Percentiles rank a stretch among this genome's conserved stretches.
Evolutionary conservation across 2,888 invertebrate genomes (phyloP).

Genomic region (Aradus depressus): DNA sequence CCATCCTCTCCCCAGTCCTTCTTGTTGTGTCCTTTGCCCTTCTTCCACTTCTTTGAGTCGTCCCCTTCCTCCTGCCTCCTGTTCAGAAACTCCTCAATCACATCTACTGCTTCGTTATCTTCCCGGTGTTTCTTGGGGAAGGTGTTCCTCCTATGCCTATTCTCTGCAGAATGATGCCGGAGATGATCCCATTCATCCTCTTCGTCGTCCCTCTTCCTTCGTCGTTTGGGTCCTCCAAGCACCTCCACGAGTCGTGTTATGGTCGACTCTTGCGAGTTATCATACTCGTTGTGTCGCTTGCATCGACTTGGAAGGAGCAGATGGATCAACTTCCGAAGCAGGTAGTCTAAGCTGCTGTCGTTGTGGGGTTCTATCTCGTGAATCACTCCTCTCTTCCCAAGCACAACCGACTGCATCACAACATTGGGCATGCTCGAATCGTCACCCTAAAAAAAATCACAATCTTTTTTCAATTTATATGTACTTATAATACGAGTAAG

Average conservation of each 20-base stretch:
- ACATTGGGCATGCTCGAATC: neutral
- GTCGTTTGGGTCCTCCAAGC: neutral
- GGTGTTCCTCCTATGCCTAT: too few species aligned
- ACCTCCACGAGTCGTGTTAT: neutral
- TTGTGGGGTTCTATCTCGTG: too few species aligned
- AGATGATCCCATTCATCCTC: neutral
- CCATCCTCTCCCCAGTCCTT: conserved; percentile 1
- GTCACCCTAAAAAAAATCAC: neutral
- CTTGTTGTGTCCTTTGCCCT: neutral
- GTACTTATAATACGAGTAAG: too few species aligned
- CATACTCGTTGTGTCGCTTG: too few species aligned
- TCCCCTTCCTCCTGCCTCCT: neutral
- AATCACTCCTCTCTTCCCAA: neutral
- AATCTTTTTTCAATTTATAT: too few species aligned
- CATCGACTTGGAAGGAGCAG: neutral
- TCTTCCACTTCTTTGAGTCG: neutral
- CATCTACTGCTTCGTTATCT: neutral
- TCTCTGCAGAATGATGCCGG: neutral
- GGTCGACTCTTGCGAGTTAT: neutral
- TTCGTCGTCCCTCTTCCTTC: neutral
- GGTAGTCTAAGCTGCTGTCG: neutral
- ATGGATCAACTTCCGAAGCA: neutral
- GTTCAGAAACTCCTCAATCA: neutral
- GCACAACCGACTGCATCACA: conserved; percentile 2
- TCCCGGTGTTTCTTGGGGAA: too few species aligned